phyloP scores from a whole-genome alignment of 2,888 invertebrate genomes.

The Agrochola circellaris region DNA sequence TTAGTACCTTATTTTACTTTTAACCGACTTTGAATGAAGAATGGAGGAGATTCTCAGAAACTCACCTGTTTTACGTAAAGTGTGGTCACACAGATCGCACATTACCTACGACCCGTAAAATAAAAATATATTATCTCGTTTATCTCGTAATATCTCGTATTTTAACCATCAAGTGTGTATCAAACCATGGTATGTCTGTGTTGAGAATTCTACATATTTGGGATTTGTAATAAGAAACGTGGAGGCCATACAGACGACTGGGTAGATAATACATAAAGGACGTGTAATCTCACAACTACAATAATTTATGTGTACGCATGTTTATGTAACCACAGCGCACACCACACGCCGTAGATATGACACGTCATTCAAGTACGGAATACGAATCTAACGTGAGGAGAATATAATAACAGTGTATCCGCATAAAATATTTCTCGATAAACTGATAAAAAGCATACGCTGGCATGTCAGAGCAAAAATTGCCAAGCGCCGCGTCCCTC shows the following conservation, averaged over 20 bases:
- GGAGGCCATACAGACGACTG: slow-evolving; percentile 12
- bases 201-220: slow-evolving; percentile 7
- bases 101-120: not conserved
- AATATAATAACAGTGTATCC: slow-evolving; percentile 76
- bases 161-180: slow-evolving; percentile 1
- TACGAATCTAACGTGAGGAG: slow-evolving; percentile 74
- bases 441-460: slow-evolving; percentile 83
- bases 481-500: slow-evolving; percentile 79
- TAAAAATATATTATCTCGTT: not conserved
- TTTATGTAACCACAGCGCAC: slow-evolving; percentile 54
- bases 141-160: not conserved
- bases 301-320: slow-evolving; percentile 59
- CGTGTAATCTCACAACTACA: slow-evolving; percentile 51
- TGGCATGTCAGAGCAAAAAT: slow-evolving; percentile 84
- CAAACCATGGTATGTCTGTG: not conserved
- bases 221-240: slow-evolving; percentile 29
- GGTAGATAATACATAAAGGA: slow-evolving; percentile 17
- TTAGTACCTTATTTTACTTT: slow-evolving; percentile 32
- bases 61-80: not conserved
- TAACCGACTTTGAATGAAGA: slow-evolving; percentile 1
- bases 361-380: slow-evolving; percentile 71
- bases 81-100: not conserved
- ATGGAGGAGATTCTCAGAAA: not conserved
- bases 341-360: slow-evolving; percentile 59
- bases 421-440: slow-evolving; percentile 80